These are phyloP conservation scores for Nomada ruficornis DNA, from an alignment of 2,888 invertebrate genomes.

Conservation along the genomic window DNA sequence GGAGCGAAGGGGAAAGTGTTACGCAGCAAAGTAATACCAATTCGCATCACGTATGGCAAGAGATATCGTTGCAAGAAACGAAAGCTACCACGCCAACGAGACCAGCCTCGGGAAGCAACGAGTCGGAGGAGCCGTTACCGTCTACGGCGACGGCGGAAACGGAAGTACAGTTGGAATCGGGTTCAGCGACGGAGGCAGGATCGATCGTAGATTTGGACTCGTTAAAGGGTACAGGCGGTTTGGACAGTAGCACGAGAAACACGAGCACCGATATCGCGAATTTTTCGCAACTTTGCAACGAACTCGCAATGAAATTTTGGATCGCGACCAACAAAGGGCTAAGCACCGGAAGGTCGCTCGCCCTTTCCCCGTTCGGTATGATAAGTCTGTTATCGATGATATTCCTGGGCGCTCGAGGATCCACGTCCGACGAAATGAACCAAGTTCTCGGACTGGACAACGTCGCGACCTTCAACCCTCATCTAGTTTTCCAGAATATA, in stretches of 20 bases:
- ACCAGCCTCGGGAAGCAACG: background rate
- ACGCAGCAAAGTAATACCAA: background rate
- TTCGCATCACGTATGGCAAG: constrained; percentile 30
- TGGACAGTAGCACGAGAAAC: constrained; percentile 90
- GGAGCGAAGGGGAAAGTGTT: background rate
- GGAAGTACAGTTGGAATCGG: background rate
- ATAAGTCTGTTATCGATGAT: constrained; percentile 96
- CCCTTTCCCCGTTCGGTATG: constrained; percentile 93
- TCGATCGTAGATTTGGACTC: constrained; percentile 83
- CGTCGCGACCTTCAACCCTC: constrained; percentile 95
- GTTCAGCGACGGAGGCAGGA: constrained; percentile 14
- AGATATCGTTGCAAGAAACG: constrained; percentile 30
- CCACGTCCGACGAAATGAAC: constrained; percentile 96
- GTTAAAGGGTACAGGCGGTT: constrained; percentile 86
- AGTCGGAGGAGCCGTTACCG: background rate
- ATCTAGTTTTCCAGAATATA: constrained; percentile 93
- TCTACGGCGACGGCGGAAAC: background rate
- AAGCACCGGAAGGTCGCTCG: constrained; percentile 91
- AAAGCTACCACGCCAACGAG: background rate
- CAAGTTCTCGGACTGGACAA: constrained; percentile 93
- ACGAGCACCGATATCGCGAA: constrained; percentile 91
- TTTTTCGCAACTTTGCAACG: constrained; percentile 93
- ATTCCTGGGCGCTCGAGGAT: constrained; percentile 93
- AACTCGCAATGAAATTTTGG: constrained; percentile 94
- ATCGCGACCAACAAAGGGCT: constrained; percentile 88